Evolutionary conservation across 2,797 vertebrate species (phyloP).

Genomic region (Myotis vivesi): DNA sequence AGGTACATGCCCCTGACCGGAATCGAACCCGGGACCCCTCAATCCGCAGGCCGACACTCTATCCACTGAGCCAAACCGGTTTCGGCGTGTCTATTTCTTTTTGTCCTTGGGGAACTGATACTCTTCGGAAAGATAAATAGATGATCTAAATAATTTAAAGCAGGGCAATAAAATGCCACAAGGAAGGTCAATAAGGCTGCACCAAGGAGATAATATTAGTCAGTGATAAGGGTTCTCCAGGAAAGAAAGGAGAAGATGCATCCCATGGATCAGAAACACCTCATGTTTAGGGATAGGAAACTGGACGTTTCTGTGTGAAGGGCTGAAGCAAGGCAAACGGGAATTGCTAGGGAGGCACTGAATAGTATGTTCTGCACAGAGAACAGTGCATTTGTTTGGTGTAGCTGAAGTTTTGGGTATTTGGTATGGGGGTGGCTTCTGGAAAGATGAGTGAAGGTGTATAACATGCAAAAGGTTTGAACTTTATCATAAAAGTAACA

Average conservation of each 20-base stretch:
- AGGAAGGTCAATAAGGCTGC: background rate
- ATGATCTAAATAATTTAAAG: background rate
- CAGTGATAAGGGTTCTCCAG: background rate
- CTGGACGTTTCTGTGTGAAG: background rate
- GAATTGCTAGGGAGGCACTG: background rate
- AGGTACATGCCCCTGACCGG: no score
- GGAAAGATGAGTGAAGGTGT: background rate
- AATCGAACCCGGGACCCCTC: no score
- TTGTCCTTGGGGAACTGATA: background rate
- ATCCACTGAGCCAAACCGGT: no score
- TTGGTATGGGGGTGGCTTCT: background rate
- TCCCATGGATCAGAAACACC: background rate
- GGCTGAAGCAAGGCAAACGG: background rate
- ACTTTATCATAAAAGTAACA: background rate
- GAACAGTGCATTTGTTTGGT: background rate
- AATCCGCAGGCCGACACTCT: no score
- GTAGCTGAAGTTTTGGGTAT: background rate
- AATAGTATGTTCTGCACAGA: background rate
- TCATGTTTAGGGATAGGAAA: background rate
- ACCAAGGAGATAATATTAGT: background rate
- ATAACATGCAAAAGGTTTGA: background rate
- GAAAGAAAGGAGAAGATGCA: background rate
- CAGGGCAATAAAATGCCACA: background rate
- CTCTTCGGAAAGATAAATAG: background rate
- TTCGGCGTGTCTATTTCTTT: background rate